Base-by-base conservation (phyloP, 64 coral and sea anemone species). In the Catalaphyllia jardinei region DNA sequence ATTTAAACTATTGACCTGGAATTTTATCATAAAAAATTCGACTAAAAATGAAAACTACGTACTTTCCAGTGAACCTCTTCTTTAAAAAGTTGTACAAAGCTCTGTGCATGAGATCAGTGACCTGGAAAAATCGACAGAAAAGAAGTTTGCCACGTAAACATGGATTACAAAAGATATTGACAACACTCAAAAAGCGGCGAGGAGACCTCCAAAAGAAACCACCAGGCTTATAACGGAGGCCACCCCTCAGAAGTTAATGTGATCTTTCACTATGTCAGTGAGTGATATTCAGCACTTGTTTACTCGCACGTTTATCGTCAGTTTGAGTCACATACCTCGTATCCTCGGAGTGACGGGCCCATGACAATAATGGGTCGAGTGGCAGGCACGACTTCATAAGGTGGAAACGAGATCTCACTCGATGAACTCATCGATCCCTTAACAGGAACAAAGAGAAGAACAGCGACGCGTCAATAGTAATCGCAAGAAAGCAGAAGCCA, bases 71-170 rank as follows among this genome's bases (percentile, higher is more conserved):
- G 31, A 96, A 96, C 54, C 91, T 92, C 86, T 96, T 96, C 67
- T 92, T 93, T 12, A 96, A 76, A 74, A 93, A 96, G 71, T 96
- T 92, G 46, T 96, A 96, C 38, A 96, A 30, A 10, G 94, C 94
- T 75, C 92, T 96, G 88, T 96, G 94, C 94, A 96, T 96, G 46
- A 96, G 88, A 63, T 96, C 94, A 71, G 94, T 96, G n/a, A 96
- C 92, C 94, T 96, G 67, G 62, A 46, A 22, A 60, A 62, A 60
- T 28, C 11, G 60, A 57, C 62, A 73, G 86, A 87, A 29, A 9
- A 71, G 20, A 64, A 46, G 22, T 71, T 30, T 35, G 33, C 33
- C 33, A 35, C 33, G 33, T 35, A 35, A 35, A 3, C 33, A 35
- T 35, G 33, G 33, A 35, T 35, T 35, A 3, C 33, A 35, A 35